Evolutionary conservation across 2,113 vertebrate species (phyloP), one percentile per base, ranked within the genome.

Genomic region (Cercocebus atys): DNA sequence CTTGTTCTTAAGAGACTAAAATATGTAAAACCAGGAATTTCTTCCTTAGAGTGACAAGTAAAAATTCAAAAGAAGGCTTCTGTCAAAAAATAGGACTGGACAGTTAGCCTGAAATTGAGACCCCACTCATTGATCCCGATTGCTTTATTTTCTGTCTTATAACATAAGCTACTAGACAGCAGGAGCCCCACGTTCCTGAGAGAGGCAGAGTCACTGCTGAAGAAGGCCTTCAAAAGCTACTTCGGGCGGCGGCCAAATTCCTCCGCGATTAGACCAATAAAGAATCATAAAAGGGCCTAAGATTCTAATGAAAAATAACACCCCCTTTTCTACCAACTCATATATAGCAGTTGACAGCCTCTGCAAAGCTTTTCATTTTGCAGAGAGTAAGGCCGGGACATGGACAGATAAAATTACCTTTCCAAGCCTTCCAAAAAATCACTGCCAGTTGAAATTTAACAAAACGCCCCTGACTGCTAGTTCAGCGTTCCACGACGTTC

Each of bases 21-120:
- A 55, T 61, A 38, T 23, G 78, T 88, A 59, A 95, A 88, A 61
- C 27, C 12, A 75, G 10, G 27, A 8, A 88, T 75, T 88, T 76
- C 32, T 85, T 52, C 43, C 35, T 90, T 91, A 43, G 75, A 72
- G 8, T 52, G 45, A 47, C 7, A 84, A 91, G 30, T 64, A 82
- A 92, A 95, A 92, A 66, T 20, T n/a, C 76, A 90, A 91, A 95
- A 66, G 22, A 92, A 70, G 45, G 8, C 40, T 94, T 95, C 81
- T 73, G 13, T 78, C 68, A 25, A 45, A 78, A 86, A 96, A 66
- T 50, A 38, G 23, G 11, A 83, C 38, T 38, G 35, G 57, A 59
- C 43, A 73, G 52, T 20, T 10, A 87, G 72, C 23, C 80, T 76
- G 27, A 94, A 84, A 72, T 10, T 45, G 30, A 90, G 16, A 70